Evolutionary conservation across 2,113 vertebrate genomes (phyloP).

Genomic region (Entosphenus tridentatus): DNA sequence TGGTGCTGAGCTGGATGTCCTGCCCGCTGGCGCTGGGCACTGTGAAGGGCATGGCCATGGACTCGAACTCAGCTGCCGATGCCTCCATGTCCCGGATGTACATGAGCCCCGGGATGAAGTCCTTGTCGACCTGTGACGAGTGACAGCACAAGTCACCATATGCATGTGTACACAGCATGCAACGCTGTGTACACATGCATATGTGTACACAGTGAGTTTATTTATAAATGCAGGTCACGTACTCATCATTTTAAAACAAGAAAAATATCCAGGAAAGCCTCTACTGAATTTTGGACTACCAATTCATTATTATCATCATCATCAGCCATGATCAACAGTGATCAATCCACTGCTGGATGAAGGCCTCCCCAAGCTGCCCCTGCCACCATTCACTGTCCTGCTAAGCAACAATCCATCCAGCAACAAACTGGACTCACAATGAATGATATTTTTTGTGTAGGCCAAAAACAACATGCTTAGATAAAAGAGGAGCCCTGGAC

Average conservation of each 20-base stretch:
- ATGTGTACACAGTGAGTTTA: too few species aligned
- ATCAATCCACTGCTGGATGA: not conserved
- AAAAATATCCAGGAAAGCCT: too few species aligned
- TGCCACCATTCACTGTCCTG: too few species aligned
- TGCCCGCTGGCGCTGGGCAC: constrained; percentile 89
- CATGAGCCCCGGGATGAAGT: constrained; percentile 96
- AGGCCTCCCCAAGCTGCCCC: not conserved
- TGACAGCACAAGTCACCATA: not conserved
- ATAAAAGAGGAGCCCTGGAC: too few species aligned
- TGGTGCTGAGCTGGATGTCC: constrained; percentile 86
- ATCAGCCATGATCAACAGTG: not conserved
- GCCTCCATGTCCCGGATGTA: constrained; percentile 94
- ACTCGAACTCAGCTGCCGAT: constrained; percentile 79
- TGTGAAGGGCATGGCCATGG: constrained; percentile 82
- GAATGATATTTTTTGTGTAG: too few species aligned
- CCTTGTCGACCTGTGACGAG: constrained; percentile 65
- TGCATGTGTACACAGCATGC: not conserved
- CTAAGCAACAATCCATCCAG: too few species aligned
- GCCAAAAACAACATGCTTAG: too few species aligned
- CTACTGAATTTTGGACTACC: too few species aligned
- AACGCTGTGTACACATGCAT: too few species aligned
- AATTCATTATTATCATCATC: not conserved
- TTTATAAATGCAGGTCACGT: too few species aligned
- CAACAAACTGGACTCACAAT: too few species aligned
- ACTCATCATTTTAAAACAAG: too few species aligned